A percentile compares a stretch with the other conserved stretches of the same genome.
Evolutionary conservation across 23 tunicate species (phyloP).

Genomic region (Ascidia mentula): DNA sequence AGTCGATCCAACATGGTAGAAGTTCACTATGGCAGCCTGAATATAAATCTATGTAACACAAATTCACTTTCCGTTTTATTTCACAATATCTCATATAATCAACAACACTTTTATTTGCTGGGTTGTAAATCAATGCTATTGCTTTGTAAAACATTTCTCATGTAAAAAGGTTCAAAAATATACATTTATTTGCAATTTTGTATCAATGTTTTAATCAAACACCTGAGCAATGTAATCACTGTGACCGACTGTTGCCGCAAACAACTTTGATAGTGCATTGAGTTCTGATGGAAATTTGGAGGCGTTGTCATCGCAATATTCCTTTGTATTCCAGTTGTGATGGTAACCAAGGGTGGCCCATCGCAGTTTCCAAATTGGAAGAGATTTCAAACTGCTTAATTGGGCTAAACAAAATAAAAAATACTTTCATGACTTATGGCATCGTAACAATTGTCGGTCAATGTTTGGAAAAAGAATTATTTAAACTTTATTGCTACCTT

Average conservation of each 20-base stretch:
- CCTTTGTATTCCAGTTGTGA: constrained; percentile 94
- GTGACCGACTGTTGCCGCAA: constrained; percentile 54
- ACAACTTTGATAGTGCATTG: constrained; percentile 15
- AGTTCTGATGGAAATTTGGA: constrained; percentile 53
- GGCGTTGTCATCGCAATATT: constrained; percentile 27
- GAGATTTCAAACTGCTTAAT: constrained; percentile 35
- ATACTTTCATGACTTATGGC: not conserved
- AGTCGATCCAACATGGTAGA: constrained; percentile 76
- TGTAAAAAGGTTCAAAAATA: too few relatives aligned
- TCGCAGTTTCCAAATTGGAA: constrained; percentile 84
- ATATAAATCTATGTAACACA: too few relatives aligned
- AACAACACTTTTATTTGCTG: too few relatives aligned
- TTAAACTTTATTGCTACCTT: not conserved
- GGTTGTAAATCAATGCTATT: too few relatives aligned
- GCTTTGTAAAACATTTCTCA: too few relatives aligned
- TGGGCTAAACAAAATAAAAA: constrained; percentile 18
- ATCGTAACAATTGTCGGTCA: not conserved
- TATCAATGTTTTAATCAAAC: not conserved
- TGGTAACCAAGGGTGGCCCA: constrained; percentile 98
- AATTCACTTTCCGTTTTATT: too few relatives aligned
- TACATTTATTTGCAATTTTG: too few relatives aligned
- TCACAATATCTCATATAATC: too few relatives aligned
- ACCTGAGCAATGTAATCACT: constrained; percentile 71
- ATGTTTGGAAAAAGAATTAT: not conserved
- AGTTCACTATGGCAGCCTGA: constrained; percentile 87